These are phyloP conservation scores for Tachuris rubrigastra DNA, from an alignment of 2,113 vertebrate genomes.

Conservation along the genomic window DNA sequence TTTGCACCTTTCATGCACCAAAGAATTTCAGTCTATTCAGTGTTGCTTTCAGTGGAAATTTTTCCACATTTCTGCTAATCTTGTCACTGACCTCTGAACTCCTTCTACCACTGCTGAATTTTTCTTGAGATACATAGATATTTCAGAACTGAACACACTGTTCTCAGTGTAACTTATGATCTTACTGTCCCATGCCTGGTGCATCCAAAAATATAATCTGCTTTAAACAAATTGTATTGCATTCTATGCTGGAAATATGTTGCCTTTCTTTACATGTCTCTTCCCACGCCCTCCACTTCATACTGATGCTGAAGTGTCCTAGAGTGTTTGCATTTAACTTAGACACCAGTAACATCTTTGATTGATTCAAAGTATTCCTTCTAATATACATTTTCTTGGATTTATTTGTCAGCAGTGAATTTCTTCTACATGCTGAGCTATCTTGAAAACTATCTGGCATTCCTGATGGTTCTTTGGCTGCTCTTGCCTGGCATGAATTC, in stretches of 20 bases:
- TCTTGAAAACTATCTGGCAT: not conserved
- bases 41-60: not conserved
- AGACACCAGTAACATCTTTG: not conserved
- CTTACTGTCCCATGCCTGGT: not conserved
- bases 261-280: not conserved
- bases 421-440: not conserved
- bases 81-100: not conserved
- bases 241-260: not conserved
- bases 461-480: not conserved
- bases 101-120: not conserved
- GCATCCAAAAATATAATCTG: conserved; percentile 15
- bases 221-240: conserved; percentile 10
- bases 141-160: not conserved
- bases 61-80: conserved; percentile 34
- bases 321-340: not conserved
- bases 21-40: not conserved
- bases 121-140: not conserved
- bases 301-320: not conserved
- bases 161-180: not conserved
- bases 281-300: not conserved
- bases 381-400: not conserved
- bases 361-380: not conserved
- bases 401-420: not conserved
- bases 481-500: not conserved
- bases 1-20: not conserved